Evolutionary conservation across 2,797 vertebrate species (phyloP), one percentile per base, ranked within the genome.

Genomic region (Vireo griseus): DNA sequence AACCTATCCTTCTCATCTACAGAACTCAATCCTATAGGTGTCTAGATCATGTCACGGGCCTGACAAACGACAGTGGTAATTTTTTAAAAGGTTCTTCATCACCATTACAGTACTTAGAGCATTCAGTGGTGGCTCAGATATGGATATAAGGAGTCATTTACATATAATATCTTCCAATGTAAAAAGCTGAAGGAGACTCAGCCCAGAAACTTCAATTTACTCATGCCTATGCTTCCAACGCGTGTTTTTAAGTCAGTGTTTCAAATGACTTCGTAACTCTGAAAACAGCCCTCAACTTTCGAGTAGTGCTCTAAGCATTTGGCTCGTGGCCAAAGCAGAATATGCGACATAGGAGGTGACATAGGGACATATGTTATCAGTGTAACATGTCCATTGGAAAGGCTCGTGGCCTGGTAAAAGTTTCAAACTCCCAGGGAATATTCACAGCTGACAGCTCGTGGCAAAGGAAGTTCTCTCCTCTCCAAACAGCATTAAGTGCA

Each of bases 341-440:
- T 35, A 37, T 0, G 11, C 0, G 2, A 35, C n/a, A 26, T 4
- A 47, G 28, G 24, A 72, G 21, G 4, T 3, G 5, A 35, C 16
- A 20, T 0, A 45, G 39, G 54, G 16, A 47, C 47, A 1, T 5
- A 21, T 26, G 29, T 54, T 16, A 37, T 25, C 33, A 20, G 4
- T 8, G 21, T 9, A 20, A 59, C 39, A 6, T 28, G 66, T 29
- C 67, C 67, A 14, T 3, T 29, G 44, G 62, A 62, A 68, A 62
- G 55, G 40, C 59, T n/a, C 1, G 9, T 21, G 37, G 40, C 25
- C 58, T n/a, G 40, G 26, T 9, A 40, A 84, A 71, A 16, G 7
- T 8, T 59, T 11, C n/a, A 5, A 0, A 9, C 33, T 67, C 7
- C 45, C 16, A 7, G 35, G n/a, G 40, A 87, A 39, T 45, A 37